Evolutionary conservation across 2,888 invertebrate genomes (phyloP), one percentile per base, ranked within the genome.

Genomic region (Drosophila infuscata): DNA sequence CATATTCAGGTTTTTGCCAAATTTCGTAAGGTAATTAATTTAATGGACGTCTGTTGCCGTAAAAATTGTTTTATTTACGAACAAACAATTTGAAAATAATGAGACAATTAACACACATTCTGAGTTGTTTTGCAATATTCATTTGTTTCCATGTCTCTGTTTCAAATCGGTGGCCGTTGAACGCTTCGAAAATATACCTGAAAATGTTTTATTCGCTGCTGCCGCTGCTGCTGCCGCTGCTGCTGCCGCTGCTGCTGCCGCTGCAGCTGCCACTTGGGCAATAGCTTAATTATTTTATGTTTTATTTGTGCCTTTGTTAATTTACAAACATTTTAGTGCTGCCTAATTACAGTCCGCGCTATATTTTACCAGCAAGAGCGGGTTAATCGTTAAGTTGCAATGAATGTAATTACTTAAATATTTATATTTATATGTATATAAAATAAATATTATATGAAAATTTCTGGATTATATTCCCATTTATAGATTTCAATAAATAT

Each of bases 341-440:
- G 76, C 72, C 80, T 83, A 87, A 89, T 88, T 87, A 83, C 84
- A 73, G 72, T 69, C 33, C 75, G 76, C 82, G 83, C 87, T 75
- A 82, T 76, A 78, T 81, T 67, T 77, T 32, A 48, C 46, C 17
- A 64, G 29, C 17, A 9, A n/a, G 30, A 68, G 61, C 46, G 77
- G 76, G 74, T 7, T 7, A 61, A 0, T 32, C n/a, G 0, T 66
- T n/a, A 70, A n/a, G 25, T 51, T 32, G 48, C 56, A 38, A 30
- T 6, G 11, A 20, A n/a, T n/a, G 1, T 32, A 15, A 12, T 32
- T 17, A 17, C 5, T 17, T 11, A 11, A 29, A 29, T 56, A 56
- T 1, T 25, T 20, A 30, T 25, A 51, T 30, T 17, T 32, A 51
- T 17, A n/a, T n/a, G 8, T 49, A 30, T 20, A 25, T 25, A 25